Evolutionary conservation across 2,113 vertebrate species (phyloP), one percentile per base, ranked within the genome.

Genomic region (Microcebus lehilahytsara): DNA sequence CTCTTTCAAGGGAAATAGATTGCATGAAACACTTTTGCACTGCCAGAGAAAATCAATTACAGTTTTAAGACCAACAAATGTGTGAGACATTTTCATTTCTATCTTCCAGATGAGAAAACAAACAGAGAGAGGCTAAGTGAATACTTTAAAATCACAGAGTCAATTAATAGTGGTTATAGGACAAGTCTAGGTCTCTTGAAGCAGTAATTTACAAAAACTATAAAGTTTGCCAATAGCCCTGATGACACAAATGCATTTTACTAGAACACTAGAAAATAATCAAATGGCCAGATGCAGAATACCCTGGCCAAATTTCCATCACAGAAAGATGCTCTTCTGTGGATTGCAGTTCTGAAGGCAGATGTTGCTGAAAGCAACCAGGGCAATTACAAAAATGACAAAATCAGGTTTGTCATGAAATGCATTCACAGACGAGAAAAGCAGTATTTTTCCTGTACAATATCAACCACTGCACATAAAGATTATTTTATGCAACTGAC

Each of bases 351-450:
- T 96, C 92, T 67, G 72, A 96, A 95, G 34, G 53, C 86, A 93
- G 83, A 93, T 95, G 72, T 67, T 91, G 67, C 60, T 92, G 62
- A 86, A 95, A 84, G 49, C 40, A 95, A 64, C 40, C 37, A 87
- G 22, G 6, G 49, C 20, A 83, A 94, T 96, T 96, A 80, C 25
- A 94, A 87, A 94, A 95, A 64, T 89, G 64, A 93, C 27, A 92
- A 69, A 93, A 93, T 87, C 22, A 56, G 46, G 42, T 97, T 75
- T 87, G 69, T 72, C 60, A 79, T 96, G 6, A 74, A 97, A 95
- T 93, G 91, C 22, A 96, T 89, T 96, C 75, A 84, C 64, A 92
- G 27, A 75, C 2, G 8, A 87, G 64, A 92, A 78, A 96, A 96
- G 11, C 42, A 96, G 62, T 93, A 71, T 71, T 86, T 9, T 79